Base-by-base conservation (phyloP, 2,113 vertebrate species). In the Vicugna pacos region DNA sequence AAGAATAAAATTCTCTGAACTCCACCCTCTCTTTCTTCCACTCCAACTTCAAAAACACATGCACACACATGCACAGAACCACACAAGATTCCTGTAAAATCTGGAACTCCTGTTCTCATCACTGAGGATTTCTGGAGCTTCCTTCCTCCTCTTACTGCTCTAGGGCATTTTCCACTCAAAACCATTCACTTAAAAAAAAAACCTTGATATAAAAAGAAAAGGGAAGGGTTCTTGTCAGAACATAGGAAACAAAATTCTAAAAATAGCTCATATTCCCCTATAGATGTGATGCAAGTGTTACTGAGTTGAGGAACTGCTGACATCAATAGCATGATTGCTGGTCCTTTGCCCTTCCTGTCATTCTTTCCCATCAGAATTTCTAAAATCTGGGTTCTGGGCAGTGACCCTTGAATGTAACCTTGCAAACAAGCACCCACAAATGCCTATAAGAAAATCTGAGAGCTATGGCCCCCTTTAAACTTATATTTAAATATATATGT, bases 161-260 rank as follows among this genome's bases (percentile, higher is more conserved):
- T 64, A 80, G 32, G 42, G 46, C 92, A 82, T 69, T 97, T 97
- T 86, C 82, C 90, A 94, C 58, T 75, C 28, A 92, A 95, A 93
- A 89, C 9, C 20, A 46, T 48, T 64, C 28, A 67, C n/a, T 54
- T 54, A 75, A n/a, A 35, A 93, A 77, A 64, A 93, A 80, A 28
- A 4, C 7, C n/a, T 65, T 64, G 75, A 73, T 58, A 67, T 42
- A 24, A 79, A 93, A 46, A 83, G 5, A 85, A 96, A 97, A 95
- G 48, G 88, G 96, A 96, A 97, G 91, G 30, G 26, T 80, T 96
- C 19, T 58, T 96, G 65, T 79, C 35, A 70, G 85, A 82, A 89
- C 19, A 60, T 8, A 32, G 67, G 62, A 97, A 97, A 96, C 4
- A 76, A 87, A 67, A 52, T 87, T 73, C 94, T 94, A 89, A 96